Evolutionary conservation across 2,888 invertebrate species (phyloP), one percentile per base, ranked within the genome.

Genomic region (Sarcophaga rosellei): DNA sequence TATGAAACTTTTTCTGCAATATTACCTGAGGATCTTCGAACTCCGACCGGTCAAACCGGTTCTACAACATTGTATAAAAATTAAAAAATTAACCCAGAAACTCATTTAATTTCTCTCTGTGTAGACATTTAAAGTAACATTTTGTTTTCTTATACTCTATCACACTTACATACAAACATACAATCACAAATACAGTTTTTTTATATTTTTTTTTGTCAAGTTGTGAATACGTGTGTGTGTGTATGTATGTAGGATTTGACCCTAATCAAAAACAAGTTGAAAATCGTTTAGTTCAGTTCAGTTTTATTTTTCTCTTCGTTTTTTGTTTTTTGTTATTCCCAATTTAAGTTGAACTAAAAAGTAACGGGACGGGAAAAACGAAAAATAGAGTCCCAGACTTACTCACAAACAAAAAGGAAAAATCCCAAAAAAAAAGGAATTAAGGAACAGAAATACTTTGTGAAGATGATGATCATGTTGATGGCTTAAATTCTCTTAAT

Each of bases 261-360:
- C 86, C 86, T 86, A 86, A 86, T 86, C 86, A 86, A 86, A 86
- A 86, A 84, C 84, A 86, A 86, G 86, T 86, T 84, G 84, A 81
- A 86, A 86, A 86, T 86, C 86, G 86, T 86, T 86, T 86, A 86
- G 84, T 84, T 84, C 53, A 53, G 53, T 61, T 61, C 62, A 53
- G 25, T 79, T 83, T 70, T 61, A 23, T 80, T 66, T 85, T 70
- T 21, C 61, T 80, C 21, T 17, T 63, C 61, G 45, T 17, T 53
- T 57, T 70, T 12, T 20, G 12, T n/a, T 68, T 74, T 74, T 77
- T 76, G 20, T 77, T 81, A n/a, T 61, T 75, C n/a, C 66, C 83
- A 78, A 84, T 81, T 86, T 86, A 81, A 75, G 81, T 84, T 84
- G 66, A 57, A 63, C 75, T 45, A 47, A 61, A 66, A 80, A 80